These are phyloP conservation scores for Pheosia tremula DNA, from an alignment of 2,888 invertebrate species.

Conservation along the genomic window DNA sequence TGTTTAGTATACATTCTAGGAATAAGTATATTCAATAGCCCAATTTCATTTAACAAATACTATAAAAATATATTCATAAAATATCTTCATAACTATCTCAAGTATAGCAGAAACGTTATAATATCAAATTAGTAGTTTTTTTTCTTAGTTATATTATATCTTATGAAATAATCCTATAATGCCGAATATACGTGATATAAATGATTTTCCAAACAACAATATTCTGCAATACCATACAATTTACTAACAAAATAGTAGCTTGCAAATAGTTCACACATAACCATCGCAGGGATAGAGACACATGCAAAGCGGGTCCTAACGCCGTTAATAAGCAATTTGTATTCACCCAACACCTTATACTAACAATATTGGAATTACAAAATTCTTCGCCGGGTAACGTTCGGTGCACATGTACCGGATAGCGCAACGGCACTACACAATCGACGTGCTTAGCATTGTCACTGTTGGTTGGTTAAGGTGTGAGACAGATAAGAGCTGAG, in stretches of 20 bases:
- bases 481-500: not conserved
- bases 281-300: not conserved
- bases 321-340: conserved; percentile 1
- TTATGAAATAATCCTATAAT: no score
- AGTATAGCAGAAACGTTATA: no score
- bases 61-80: no score
- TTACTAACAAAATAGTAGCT: not conserved
- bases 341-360: not conserved
- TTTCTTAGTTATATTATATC: no score
- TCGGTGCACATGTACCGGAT: conserved; percentile 1
- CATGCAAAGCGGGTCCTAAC: not conserved
- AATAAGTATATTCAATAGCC: no score
- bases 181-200: no score
- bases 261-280: conserved; percentile 2
- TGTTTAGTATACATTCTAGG: no score
- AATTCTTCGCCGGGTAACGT: not conserved
- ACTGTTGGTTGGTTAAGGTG: not conserved
- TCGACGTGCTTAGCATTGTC: not conserved
- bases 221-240: not conserved
- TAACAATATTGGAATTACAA: conserved; percentile 3
- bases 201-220: not conserved
- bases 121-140: no score
- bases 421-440: not conserved
- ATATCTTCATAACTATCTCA: no score
- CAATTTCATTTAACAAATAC: no score